These are phyloP conservation scores for Pasiphila rectangulata DNA, from an alignment of 2,888 invertebrate species.

Conservation along the genomic window DNA sequence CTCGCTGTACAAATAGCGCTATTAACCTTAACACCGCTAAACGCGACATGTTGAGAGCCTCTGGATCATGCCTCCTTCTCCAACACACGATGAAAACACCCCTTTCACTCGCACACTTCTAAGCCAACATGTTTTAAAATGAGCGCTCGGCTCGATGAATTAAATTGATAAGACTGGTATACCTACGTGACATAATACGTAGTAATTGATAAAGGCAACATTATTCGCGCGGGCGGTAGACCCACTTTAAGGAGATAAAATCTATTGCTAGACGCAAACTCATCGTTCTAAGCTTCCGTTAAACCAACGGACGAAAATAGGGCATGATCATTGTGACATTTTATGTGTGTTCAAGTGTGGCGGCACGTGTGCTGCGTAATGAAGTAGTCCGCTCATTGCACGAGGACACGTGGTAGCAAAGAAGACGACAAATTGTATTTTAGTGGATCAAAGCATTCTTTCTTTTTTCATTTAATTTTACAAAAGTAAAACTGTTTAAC, in stretches of 20 bases:
- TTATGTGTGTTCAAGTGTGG: slow-evolving; percentile 13
- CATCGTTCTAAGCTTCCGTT: slow-evolving; percentile 19
- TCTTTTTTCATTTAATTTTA: too few species aligned
- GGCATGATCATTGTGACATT: slow-evolving; percentile 16
- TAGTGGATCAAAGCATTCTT: too few species aligned
- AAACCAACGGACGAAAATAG: slow-evolving; percentile 17
- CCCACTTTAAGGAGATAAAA: slow-evolving; percentile 23
- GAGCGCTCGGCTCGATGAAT: slow-evolving; percentile 53
- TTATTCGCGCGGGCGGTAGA: slow-evolving; percentile 33
- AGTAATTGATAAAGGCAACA: slow-evolving; percentile 61
- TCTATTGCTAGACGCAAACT: slow-evolving; percentile 24
- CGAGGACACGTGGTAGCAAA: too few species aligned
- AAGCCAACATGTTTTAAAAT: slow-evolving; percentile 53
- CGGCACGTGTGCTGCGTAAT: slow-evolving; percentile 11
- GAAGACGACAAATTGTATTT: too few species aligned
- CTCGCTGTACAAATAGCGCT: slow-evolving; percentile 69
- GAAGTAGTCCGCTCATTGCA: too few species aligned
- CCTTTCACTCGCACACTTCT: slow-evolving; percentile 35
- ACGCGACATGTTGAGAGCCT: slow-evolving; percentile 58
- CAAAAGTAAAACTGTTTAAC: too few species aligned
- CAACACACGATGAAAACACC: slow-evolving; percentile 16
- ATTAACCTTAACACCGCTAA: slow-evolving; percentile 71
- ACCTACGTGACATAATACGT: slow-evolving; percentile 58
- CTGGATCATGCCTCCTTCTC: slow-evolving; percentile 36
- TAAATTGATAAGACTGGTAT: slow-evolving; percentile 54